phyloP scores from a whole-genome alignment of 1,140 invertebrate genomes.

The Panonychus citri region DNA sequence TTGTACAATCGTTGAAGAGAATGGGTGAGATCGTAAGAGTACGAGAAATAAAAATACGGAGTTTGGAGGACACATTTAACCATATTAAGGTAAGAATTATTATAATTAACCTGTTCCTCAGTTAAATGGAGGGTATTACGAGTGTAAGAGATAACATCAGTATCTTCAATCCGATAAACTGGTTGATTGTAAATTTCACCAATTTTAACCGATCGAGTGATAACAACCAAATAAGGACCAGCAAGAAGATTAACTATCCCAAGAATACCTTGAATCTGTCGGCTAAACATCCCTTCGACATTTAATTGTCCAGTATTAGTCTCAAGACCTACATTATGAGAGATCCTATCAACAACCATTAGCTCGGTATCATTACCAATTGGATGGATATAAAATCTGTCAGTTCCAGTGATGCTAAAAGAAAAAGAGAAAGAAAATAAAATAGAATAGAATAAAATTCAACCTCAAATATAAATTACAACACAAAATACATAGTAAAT shows the following conservation, averaged over 20 bases:
- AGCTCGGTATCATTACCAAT: neutral
- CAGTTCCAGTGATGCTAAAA: neutral
- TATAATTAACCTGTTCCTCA: constrained; percentile 47
- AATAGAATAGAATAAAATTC: no score
- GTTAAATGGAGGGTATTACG: constrained; percentile 55
- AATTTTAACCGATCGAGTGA: constrained; percentile 58
- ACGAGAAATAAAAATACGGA: constrained; percentile 71
- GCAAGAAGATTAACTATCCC: constrained; percentile 6
- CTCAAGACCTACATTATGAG: neutral
- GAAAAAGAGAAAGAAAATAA: neutral
- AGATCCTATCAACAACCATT: neutral
- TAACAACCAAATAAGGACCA: constrained; percentile 67
- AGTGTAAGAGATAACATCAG: constrained; percentile 64
- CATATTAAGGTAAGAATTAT: constrained; percentile 55
- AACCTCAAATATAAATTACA: no score
- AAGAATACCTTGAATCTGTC: constrained; percentile 1
- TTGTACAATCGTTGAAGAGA: constrained; percentile 67
- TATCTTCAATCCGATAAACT: constrained; percentile 56
- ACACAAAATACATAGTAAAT: no score
- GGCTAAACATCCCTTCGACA: neutral
- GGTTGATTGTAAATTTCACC: constrained; percentile 61
- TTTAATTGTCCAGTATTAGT: neutral
- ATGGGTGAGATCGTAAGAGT: constrained; percentile 79
- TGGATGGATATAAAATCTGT: constrained; percentile 1
- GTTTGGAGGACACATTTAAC: constrained; percentile 45